These are phyloP conservation scores for Istiophorus platypterus DNA, from an alignment of 2,113 vertebrate species.

Conservation along the genomic window DNA sequence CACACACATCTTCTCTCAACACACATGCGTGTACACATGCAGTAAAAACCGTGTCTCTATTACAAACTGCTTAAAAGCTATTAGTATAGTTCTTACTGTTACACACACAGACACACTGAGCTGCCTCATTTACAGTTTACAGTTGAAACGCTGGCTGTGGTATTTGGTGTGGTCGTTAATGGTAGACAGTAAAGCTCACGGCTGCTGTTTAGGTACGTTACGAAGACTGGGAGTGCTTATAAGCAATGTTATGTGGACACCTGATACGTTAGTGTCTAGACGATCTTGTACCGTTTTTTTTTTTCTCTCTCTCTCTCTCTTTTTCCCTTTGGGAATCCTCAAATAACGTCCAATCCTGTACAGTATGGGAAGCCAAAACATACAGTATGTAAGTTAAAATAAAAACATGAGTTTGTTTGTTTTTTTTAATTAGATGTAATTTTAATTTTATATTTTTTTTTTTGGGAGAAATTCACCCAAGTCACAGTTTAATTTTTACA, in stretches of 20 bases:
- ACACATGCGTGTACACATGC: conserved; percentile 36
- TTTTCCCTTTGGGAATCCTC: conserved; percentile 16
- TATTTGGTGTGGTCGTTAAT: conserved; percentile 70
- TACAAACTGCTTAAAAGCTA: conserved; percentile 55
- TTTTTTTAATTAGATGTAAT: background rate
- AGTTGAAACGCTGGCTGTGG: conserved; percentile 63
- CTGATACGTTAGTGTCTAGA: conserved; percentile 76
- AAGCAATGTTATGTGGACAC: conserved; percentile 73
- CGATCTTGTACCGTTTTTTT: conserved; percentile 30
- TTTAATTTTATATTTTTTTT: background rate
- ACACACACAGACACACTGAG: conserved; percentile 42
- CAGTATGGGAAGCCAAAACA: background rate
- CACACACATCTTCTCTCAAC: conserved; percentile 16
- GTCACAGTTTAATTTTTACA: conserved; percentile 10
- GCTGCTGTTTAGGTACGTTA: conserved; percentile 66
- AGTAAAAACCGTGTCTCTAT: conserved; percentile 52
- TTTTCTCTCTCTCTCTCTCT: rapidly evolving
- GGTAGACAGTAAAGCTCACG: conserved; percentile 67
- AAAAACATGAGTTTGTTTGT: background rate
- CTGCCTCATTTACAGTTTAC: conserved; percentile 75
- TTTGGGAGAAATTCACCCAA: background rate
- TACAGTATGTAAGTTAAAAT: background rate
- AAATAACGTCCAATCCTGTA: background rate
- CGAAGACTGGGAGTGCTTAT: conserved; percentile 65
- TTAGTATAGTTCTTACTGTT: conserved; percentile 47